Base-by-base conservation (phyloP, 2,888 invertebrate species). In the Cantharis flavilabris region DNA sequence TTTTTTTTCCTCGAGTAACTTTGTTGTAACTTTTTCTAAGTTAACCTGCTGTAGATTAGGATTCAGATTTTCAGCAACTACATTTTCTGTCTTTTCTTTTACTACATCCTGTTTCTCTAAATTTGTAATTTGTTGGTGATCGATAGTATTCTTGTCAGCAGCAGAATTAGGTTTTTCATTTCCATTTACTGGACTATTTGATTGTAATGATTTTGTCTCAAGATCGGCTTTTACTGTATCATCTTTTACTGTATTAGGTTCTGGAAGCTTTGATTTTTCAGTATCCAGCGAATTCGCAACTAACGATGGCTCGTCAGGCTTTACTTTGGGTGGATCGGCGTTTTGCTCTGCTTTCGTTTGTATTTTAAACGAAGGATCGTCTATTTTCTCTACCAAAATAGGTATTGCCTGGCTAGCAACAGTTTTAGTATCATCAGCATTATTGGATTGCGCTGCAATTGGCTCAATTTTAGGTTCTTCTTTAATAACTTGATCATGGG, bases 281-380 rank as follows among this genome's bases (percentile, higher is more conserved):
- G 10, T 2, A 30, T 30, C 30, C 3, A 3, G 13, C 13, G 13
- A 9, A 33, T 33, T 33, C 13, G 13, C 3, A 13, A 3, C 11
- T 13, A 11, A 13, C 3, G 33, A 13, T 3, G 10, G 13, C 33
- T 4, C 13, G 1, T 13, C 13, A 13, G 13, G 13, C 1, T 11
- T 33, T 33, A 13, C 33, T 3, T 33, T 13, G 0, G 33, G 4
- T 33, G 4, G 3, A 4, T 33, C 13, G 13, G 3, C 33, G 3
- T 13, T 33, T n/a, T n/a, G n/a, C 7, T 49, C 49, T n/a, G n/a
- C 3, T 49, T 49, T 49, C 9, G n/a, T 49, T n/a, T n/a, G 2
- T 49, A 11, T 4, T 7, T 1, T 4, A 7, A 49, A 0, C n/a
- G 2, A 0, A 11, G 5, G n/a, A 49, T 0, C n/a, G 0, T 49